Percentiles rank a stretch among this genome's conserved stretches.
phyloP scores from a whole-genome alignment of 2,888 invertebrate species.

The Calameuta filiformis region DNA sequence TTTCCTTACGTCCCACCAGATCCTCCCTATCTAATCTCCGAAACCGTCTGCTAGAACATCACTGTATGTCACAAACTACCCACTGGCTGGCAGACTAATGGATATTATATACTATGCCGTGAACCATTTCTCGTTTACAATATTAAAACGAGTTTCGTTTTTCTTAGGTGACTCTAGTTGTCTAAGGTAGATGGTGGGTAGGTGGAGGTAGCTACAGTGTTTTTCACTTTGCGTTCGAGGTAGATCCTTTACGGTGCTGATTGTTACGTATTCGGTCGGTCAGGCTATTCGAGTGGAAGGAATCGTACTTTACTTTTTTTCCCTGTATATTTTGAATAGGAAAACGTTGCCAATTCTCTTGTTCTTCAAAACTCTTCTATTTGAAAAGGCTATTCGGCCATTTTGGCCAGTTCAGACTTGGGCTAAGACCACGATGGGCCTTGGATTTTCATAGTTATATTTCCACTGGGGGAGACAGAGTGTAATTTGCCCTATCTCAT shows the following conservation, averaged over 20 bases:
- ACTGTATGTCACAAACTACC: not conserved
- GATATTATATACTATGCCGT: not conserved
- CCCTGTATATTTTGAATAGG: not conserved
- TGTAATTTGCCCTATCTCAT: not conserved
- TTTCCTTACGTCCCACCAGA: not conserved
- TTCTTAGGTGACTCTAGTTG: not conserved
- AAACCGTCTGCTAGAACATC: not conserved
- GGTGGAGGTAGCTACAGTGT: not conserved
- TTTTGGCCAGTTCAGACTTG: not conserved
- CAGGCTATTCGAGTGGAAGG: not conserved
- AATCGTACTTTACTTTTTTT: not conserved
- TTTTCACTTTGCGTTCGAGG: not conserved
- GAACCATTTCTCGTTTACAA: not conserved
- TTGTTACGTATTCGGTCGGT: not conserved
- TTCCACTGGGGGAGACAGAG: not conserved
- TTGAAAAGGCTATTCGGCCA: not conserved
- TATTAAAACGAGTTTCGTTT: not conserved
- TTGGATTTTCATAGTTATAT: not conserved
- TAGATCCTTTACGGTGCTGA: not conserved
- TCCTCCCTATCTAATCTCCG: not conserved
- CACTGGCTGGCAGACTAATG: not conserved
- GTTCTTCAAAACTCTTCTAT: too few relatives aligned
- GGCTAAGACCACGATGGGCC: not conserved
- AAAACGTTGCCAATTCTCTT: not conserved
- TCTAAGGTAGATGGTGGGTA: not conserved